Evolutionary conservation across 2,888 invertebrate species (phyloP), one percentile per base, ranked within the genome.

Genomic region (Drosophila conformis): DNA sequence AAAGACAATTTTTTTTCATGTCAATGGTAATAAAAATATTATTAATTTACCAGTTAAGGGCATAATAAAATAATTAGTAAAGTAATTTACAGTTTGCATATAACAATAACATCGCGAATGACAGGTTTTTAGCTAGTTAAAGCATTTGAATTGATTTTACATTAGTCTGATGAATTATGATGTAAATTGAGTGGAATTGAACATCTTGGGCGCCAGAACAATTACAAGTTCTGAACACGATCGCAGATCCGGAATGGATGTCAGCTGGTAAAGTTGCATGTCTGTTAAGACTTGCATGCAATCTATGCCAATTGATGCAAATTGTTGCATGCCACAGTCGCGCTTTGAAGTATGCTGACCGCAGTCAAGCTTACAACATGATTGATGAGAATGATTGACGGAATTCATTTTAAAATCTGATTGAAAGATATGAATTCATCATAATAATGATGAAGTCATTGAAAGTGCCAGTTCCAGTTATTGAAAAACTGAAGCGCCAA

Each of bases 251-350:
- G 54, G 51, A 33, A 49, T 29, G 54, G 56, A 73, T 78, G 59
- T 65, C 18, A 48, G n/a, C 49, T 53, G 27, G 54, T 52, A 31
- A 65, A 61, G 51, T 53, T 64, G 73, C 68, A 83, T 76, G 78
- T 69, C 64, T 72, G 72, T 65, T 66, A 76, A 78, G 77, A 21
- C 58, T 35, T 35, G 68, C 87, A 76, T 83, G 83, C 87, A 86
- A 88, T 71, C 53, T 66, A 69, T 36, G 52, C 35, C 69, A 84
- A 84, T 84, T 89, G 69, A 81, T 64, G 70, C 64, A 83, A 89
- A 78, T 87, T 72, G 81, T 83, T 72, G 87, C 84, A 86, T 88
- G 76, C 80, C 46, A 75, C 69, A 71, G 60, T 70, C 54, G 6
- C 38, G 33, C 35, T 49, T 58, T 46, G 35, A 67, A 54, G 42